A percentile compares a stretch with the other conserved stretches of the same genome.
Conservation (phyloP, 2,797 vertebrate genomes). For the Tarsius wallacei region DNA sequence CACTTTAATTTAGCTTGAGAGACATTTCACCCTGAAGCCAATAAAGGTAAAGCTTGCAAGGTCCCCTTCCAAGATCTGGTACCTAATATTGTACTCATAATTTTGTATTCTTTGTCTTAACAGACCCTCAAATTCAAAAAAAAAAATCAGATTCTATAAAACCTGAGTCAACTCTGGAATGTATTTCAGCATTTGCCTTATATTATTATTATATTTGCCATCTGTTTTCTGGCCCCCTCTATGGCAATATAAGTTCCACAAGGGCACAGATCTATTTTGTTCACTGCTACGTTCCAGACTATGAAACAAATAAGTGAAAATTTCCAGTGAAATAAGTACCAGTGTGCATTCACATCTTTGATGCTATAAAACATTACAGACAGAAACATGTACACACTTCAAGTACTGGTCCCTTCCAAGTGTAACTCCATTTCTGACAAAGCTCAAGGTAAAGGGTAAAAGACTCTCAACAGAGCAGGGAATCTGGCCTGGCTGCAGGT, state of each 20-base stretch:
- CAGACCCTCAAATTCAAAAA: neutral
- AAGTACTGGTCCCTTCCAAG: conserved; percentile 96
- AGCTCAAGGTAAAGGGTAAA: conserved; percentile 95
- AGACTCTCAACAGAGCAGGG: conserved; percentile 96
- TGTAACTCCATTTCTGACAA: conserved; percentile 93
- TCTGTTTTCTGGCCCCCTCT: neutral
- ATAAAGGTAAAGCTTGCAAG: neutral
- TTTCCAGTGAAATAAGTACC: neutral
- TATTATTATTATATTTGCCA: neutral
- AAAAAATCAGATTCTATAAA: conserved; percentile 14
- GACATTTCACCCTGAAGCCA: neutral
- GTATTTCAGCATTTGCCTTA: neutral
- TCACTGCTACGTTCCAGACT: neutral
- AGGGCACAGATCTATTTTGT: neutral
- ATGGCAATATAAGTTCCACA: neutral
- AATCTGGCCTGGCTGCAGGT: conserved; percentile 95
- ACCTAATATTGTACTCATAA: neutral
- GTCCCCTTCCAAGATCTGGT: neutral
- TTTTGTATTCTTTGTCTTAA: neutral
- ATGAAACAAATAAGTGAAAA: neutral
- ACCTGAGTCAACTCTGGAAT: neutral
- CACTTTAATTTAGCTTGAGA: neutral
- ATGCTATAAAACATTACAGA: neutral
- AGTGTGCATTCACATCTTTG: neutral
- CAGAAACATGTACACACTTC: conserved; percentile 91